Evolutionary conservation across 53 echinoderm and acorn worm species (phyloP).

Genomic region (Astropecten irregularis): DNA sequence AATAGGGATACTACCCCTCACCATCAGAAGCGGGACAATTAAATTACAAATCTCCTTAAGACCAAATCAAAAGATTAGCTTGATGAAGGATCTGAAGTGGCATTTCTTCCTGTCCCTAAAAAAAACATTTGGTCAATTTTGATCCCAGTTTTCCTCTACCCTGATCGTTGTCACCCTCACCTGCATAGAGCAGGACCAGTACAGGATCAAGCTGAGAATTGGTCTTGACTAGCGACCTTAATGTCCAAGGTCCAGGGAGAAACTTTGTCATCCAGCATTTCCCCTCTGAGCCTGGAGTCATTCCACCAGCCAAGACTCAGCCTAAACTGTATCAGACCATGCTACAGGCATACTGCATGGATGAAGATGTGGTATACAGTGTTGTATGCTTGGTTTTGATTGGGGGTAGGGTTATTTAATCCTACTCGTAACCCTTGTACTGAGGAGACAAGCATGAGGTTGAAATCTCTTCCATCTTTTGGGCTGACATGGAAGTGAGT

Average conservation of each 20-base stretch:
- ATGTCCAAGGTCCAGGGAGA: background rate
- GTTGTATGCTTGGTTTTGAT: background rate
- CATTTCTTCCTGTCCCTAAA: conserved; percentile 33
- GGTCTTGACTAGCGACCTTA: conserved; percentile 43
- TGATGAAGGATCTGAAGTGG: conserved; percentile 37
- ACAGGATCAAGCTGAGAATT: conserved; percentile 29
- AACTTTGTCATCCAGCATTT: conserved; percentile 17
- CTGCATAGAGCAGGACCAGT: conserved; percentile 20
- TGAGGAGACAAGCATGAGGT: too few relatives aligned
- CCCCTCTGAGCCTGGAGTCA: background rate
- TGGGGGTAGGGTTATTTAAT: conserved; percentile 17
- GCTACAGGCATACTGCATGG: background rate
- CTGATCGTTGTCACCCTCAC: conserved; percentile 43
- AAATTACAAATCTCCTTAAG: conserved; percentile 42
- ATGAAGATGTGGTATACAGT: background rate
- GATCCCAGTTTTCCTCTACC: conserved; percentile 28
- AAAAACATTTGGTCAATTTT: conserved; percentile 37
- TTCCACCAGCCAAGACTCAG: background rate
- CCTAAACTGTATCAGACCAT: background rate
- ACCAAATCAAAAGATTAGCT: conserved; percentile 39
- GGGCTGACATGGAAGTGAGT: too few relatives aligned
- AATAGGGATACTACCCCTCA: background rate
- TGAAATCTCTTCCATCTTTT: too few relatives aligned
- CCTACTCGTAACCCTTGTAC: too few relatives aligned
- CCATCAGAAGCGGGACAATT: conserved; percentile 34